Conservation (phyloP, 92 coral and sea anemone genomes). For the Meandrina meandrites region DNA sequence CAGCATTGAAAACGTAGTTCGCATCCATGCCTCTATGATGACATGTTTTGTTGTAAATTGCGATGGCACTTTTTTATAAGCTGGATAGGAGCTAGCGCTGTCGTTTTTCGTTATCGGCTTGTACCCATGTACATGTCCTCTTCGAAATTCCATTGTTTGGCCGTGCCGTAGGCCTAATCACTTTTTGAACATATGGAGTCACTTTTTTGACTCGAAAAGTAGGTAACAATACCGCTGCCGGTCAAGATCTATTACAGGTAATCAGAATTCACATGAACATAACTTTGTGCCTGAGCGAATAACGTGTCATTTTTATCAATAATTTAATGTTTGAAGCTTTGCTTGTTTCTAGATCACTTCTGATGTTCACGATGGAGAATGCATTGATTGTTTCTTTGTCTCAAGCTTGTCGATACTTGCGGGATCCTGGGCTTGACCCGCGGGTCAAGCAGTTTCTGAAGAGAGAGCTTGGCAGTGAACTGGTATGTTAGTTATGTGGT, state of each 20-base stretch:
- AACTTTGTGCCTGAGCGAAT: background rate
- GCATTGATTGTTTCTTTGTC: slow-evolving; percentile 82
- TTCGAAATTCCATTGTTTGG: background rate
- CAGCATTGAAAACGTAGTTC: background rate
- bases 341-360: slow-evolving; percentile 24
- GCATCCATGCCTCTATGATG: background rate
- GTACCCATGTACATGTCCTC: background rate
- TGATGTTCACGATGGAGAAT: slow-evolving; percentile 94
- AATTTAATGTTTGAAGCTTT: background rate
- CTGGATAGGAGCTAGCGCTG: background rate
- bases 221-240: background rate
- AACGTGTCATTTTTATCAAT: background rate
- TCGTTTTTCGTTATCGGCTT: background rate
- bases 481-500: slow-evolving; percentile 42
- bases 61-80: background rate
- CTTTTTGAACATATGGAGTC: too few species aligned
- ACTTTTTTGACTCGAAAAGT: background rate
- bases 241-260: background rate
- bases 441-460: slow-evolving; percentile 90
- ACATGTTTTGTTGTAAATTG: background rate
- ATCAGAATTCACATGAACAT: too few species aligned
- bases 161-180: background rate
- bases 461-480: slow-evolving; percentile 96
- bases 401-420: slow-evolving; percentile 91
- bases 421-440: slow-evolving; percentile 90